Conservation (phyloP, 2,113 vertebrate species). For the Pseudorasbora parva region DNA sequence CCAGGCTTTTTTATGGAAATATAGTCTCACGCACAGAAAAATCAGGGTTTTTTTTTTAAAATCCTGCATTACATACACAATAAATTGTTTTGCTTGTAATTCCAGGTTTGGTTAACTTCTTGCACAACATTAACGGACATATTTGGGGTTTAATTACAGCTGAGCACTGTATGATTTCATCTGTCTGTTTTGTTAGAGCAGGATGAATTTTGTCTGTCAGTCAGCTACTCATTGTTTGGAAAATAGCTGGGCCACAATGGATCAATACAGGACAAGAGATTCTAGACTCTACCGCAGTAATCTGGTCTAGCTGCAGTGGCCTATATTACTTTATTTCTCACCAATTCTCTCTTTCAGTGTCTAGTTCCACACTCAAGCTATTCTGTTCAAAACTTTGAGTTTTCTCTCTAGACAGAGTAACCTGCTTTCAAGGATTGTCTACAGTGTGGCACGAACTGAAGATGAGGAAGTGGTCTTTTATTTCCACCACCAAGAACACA, state of each 20-base stretch:
- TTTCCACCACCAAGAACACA: neutral
- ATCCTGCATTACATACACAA: neutral
- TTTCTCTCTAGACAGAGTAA: neutral
- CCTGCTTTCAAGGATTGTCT: neutral
- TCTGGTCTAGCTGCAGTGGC: slow-evolving; percentile 2
- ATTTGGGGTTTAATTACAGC: neutral
- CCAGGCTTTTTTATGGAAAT: neutral
- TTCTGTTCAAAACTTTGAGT: neutral
- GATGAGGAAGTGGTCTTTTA: neutral
- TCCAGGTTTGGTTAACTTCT: neutral
- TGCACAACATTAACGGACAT: neutral
- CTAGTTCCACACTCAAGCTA: slow-evolving; percentile 7
- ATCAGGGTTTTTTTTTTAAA: neutral
- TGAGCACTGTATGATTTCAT: neutral
- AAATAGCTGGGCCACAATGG: slow-evolving; percentile 20
- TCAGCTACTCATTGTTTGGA: slow-evolving; percentile 24
- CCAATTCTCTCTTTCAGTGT: slow-evolving; percentile 29
- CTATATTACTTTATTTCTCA: slow-evolving; percentile 15
- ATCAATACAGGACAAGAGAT: slow-evolving; percentile 30
- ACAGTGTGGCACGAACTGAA: neutral
- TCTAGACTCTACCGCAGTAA: slow-evolving; percentile 24
- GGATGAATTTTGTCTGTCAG: slow-evolving; percentile 22
- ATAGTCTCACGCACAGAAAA: neutral
- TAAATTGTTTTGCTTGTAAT: neutral
- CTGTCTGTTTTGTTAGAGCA: slow-evolving; percentile 27